These are phyloP conservation scores for Aromia moschata DNA, from an alignment of 2,888 invertebrate genomes.

Conservation along the genomic window DNA sequence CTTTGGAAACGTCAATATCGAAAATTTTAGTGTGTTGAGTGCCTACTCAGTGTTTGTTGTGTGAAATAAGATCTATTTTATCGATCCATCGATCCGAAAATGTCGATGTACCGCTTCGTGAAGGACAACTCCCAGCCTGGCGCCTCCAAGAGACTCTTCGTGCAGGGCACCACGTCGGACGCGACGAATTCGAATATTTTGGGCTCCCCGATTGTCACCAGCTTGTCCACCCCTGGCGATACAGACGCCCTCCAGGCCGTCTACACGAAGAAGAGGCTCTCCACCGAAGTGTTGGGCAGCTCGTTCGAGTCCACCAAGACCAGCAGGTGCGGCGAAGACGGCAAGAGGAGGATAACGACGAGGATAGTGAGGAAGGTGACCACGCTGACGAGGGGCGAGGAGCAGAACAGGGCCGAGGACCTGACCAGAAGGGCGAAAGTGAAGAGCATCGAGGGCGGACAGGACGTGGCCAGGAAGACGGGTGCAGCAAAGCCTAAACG, in stretches of 20 bases:
- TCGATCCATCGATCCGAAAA: too few species aligned
- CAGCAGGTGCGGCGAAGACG: conserved; percentile 80
- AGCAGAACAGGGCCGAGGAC: conserved; percentile 78
- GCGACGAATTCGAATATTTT: conserved; percentile 30
- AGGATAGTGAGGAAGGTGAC: conserved; percentile 89
- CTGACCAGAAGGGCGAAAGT: conserved; percentile 68
- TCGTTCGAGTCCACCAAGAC: conserved; percentile 86
- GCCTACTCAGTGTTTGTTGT: too few species aligned
- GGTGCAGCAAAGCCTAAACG: conserved; percentile 71
- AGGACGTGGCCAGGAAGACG: conserved; percentile 67
- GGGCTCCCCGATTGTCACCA: conserved; percentile 59
- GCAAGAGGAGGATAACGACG: conserved; percentile 84
- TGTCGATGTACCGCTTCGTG: conserved; percentile 80
- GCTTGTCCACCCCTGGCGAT: conserved; percentile 49
- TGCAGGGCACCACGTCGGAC: conserved; percentile 71
- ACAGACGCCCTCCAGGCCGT: conserved; percentile 75
- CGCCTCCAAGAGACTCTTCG: conserved; percentile 75
- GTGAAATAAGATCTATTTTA: too few species aligned
- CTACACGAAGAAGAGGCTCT: conserved; percentile 82
- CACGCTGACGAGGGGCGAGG: conserved; percentile 86
- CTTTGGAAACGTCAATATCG: not conserved
- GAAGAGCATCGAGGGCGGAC: conserved; percentile 68
- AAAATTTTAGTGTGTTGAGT: too few species aligned
- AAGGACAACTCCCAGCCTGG: conserved; percentile 67
- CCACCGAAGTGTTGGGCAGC: conserved; percentile 86